phyloP scores from a whole-genome alignment of 2,113 vertebrate genomes.

The Gymnogyps californianus region DNA sequence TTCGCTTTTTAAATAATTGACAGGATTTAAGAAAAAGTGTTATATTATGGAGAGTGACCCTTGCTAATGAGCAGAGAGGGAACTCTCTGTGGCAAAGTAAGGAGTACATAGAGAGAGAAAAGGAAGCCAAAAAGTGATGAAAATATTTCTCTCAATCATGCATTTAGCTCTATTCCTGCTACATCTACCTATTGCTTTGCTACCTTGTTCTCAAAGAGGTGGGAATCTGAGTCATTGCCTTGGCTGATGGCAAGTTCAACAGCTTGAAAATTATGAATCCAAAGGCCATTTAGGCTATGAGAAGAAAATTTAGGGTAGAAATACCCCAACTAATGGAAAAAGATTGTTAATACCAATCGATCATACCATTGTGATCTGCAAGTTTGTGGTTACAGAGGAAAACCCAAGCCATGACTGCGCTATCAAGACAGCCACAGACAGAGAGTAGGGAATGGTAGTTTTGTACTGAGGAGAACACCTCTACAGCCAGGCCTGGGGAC shows the following conservation, averaged over 20 bases:
- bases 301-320: background rate
- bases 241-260: background rate
- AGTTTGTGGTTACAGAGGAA: background rate
- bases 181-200: background rate
- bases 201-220: background rate
- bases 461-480: background rate
- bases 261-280: background rate
- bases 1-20: background rate
- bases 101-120: background rate
- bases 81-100: background rate
- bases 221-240: background rate
- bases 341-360: accelerated
- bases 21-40: background rate
- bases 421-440: background rate
- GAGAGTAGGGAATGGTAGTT: background rate
- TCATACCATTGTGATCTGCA: background rate
- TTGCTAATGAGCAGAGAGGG: background rate
- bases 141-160: background rate
- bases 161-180: background rate
- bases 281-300: background rate
- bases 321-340: background rate
- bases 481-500: background rate
- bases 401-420: accelerated
- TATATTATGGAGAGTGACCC: background rate
- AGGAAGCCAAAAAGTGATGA: background rate